Conservation (phyloP, 2,888 invertebrate species). For the Dorcus hopei region DNA sequence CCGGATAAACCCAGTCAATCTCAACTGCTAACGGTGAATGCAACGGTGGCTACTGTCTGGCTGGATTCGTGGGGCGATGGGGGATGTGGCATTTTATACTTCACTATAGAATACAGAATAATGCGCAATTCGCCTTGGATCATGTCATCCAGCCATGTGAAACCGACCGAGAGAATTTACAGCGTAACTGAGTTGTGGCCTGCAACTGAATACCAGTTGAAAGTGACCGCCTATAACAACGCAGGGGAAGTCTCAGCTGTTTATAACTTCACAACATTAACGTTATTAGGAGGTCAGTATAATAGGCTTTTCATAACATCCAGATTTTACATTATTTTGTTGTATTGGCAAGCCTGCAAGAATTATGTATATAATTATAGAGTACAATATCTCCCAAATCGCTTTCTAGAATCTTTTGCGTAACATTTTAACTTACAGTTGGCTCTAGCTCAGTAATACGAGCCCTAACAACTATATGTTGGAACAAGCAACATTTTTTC, state of each 20-base stretch:
- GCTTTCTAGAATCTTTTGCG: no score
- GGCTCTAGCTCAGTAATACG: no score
- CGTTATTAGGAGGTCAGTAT: conserved; percentile 66
- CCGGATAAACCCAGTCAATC: conserved; percentile 77
- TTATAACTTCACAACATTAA: conserved; percentile 82
- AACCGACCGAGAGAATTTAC: conserved; percentile 76
- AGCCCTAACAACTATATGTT: no score
- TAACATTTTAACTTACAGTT: no score
- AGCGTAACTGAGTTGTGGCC: conserved; percentile 75
- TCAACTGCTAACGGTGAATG: conserved; percentile 79
- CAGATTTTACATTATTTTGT: no score
- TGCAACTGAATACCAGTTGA: conserved; percentile 70
- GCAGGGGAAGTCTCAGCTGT: conserved; percentile 80
- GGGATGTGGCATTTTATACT: conserved; percentile 83
- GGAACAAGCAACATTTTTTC: no score
- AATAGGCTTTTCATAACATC: neutral
- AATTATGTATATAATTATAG: no score
- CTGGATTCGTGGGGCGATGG: conserved; percentile 87
- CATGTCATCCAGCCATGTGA: conserved; percentile 76
- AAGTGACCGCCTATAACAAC: conserved; percentile 80
- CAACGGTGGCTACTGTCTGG: conserved; percentile 83
- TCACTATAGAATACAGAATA: conserved; percentile 75
- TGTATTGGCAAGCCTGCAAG: no score
- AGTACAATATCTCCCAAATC: no score
- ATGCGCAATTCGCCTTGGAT: conserved; percentile 70